These are phyloP conservation scores for Neopelma chrysocephalum DNA, from an alignment of 2,797 vertebrate genomes.

Conservation along the genomic window DNA sequence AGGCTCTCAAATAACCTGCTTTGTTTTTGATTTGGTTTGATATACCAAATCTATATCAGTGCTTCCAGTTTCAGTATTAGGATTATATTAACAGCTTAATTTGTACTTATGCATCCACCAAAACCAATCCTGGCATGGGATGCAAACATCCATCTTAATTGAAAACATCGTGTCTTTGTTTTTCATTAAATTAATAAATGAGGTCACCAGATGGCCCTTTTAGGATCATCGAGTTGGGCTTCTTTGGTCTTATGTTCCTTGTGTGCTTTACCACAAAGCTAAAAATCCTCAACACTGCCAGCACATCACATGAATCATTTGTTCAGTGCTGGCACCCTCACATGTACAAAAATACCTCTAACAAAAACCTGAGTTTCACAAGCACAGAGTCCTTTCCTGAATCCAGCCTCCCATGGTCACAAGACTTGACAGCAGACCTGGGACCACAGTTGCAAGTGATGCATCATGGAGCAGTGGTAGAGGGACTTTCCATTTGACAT, in stretches of 20 bases:
- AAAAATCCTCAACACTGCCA: not conserved
- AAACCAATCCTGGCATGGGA: not conserved
- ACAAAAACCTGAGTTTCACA: not conserved
- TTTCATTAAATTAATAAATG: constrained; percentile 45
- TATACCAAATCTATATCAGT: not conserved
- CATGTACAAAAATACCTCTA: not conserved
- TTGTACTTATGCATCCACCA: not conserved
- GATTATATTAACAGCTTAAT: constrained; percentile 33
- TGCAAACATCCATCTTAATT: not conserved
- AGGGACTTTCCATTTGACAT: not conserved
- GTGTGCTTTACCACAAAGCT: not conserved
- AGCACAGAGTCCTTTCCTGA: not conserved
- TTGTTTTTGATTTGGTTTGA: not conserved
- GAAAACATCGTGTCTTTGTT: not conserved
- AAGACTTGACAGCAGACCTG: not conserved
- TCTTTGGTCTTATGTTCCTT: not conserved
- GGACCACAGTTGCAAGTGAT: not conserved
- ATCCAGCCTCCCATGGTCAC: not conserved
- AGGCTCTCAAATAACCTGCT: not conserved
- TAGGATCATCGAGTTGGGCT: not conserved
- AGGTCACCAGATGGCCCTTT: constrained; percentile 35
- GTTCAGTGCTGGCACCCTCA: not conserved
- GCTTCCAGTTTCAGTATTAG: not conserved
- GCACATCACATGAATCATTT: not conserved
- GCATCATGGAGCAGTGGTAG: fast-evolving